Evolutionary conservation across 2,797 vertebrate genomes (phyloP), one percentile per base, ranked within the genome.

Genomic region (Neosalanx taihuensis): DNA sequence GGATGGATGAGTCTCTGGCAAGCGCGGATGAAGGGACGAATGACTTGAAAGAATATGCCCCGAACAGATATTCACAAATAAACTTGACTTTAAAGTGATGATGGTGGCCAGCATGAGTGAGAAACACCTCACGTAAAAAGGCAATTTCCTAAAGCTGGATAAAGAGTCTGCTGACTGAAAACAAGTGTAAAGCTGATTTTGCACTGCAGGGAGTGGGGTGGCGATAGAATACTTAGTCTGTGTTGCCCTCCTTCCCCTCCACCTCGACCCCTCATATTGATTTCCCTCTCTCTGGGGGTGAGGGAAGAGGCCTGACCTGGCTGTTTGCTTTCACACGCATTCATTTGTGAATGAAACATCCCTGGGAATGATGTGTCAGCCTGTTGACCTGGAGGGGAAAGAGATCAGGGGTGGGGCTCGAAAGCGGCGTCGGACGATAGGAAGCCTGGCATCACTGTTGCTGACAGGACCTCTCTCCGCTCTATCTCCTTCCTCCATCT

Each of bases 401-500:
- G 60, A 70, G 81, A 79, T 58, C 51, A 60, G 69, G 74, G 57
- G 76, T 68, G 9, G 76, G 75, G 77, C 72, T 61, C 70, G 70
- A 26, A 59, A 57, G 57, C 23, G 46, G 35, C 37, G 26, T 74
- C 61, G 81, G 78, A 82, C 83, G 83, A 85, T 84, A 73, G n/a
- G 62, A 87, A 85, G 84, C 59, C 51, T 67, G 51, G 18, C 17
- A 17, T 56, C 51, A 69, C 70, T 74, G 81, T 84, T 83, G 86
- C 84, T 86, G 82, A 91, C 72, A 56, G 79, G 56, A 13, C 57
- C 57, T 66, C n/a, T 76, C 88, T 88, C 84, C 76, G 83, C 75
- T 67, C n/a, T 76, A 89, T 88, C 84, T 78, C 83, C 76, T 86
- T 89, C 85, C 81, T 89, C 76, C 76, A 86, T 90, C 89, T 89